Evolutionary conservation across 2,888 invertebrate species (phyloP).

Genomic region (Clostera curtula): DNA sequence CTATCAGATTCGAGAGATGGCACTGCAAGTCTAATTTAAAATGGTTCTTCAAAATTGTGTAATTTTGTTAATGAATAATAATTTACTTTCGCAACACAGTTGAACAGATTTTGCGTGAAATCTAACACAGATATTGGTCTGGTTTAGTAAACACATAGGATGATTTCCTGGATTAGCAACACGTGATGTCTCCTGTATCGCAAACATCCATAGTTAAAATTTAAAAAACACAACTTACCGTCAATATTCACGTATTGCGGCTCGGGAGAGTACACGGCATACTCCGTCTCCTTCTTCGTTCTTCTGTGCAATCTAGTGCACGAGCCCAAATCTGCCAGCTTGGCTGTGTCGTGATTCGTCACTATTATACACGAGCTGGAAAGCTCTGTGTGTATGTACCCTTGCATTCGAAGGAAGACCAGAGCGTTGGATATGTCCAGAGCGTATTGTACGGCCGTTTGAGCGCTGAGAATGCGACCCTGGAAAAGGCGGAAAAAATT

Average conservation of each 20-base stretch:
- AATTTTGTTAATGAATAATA: too few species aligned
- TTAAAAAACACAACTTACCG: slow-evolving; percentile 31
- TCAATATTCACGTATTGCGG: slow-evolving; percentile 65
- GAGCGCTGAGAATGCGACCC: slow-evolving; percentile 55
- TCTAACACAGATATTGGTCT: too few species aligned
- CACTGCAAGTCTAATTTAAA: too few species aligned
- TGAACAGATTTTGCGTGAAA: too few species aligned
- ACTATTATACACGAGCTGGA: slow-evolving; percentile 58
- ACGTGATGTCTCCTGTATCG: too few species aligned
- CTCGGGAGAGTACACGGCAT: slow-evolving; percentile 47
- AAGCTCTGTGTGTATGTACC: slow-evolving; percentile 61
- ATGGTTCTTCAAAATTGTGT: too few species aligned
- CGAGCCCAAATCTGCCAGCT: slow-evolving; percentile 57
- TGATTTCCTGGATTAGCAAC: too few species aligned
- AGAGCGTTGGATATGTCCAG: slow-evolving; percentile 62
- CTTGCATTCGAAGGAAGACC: slow-evolving; percentile 63
- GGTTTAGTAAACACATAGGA: too few species aligned
- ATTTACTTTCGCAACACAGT: too few species aligned
- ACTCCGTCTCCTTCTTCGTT: slow-evolving; percentile 25
- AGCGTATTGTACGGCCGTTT: slow-evolving; percentile 55
- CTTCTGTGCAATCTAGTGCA: slow-evolving; percentile 32
- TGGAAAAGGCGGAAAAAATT: slow-evolving; percentile 18
- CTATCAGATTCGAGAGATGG: too few species aligned
- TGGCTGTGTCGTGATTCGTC: slow-evolving; percentile 55
- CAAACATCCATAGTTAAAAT: too few species aligned